Conservation (phyloP, 2,888 invertebrate species). For the Thera britannica region DNA sequence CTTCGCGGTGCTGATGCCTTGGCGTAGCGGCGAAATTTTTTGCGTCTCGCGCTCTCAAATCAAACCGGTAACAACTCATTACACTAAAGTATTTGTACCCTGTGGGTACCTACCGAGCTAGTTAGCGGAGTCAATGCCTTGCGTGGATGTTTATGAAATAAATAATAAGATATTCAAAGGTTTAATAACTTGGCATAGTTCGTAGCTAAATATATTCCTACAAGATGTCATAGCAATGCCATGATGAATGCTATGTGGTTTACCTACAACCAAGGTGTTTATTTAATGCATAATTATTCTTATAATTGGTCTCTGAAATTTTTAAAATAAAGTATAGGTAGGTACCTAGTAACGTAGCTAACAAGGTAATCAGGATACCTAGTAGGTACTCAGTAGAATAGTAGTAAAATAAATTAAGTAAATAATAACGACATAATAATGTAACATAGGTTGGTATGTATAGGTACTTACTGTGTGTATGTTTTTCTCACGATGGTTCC, state of each 20-base stretch:
- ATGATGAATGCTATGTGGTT: constrained; percentile 7
- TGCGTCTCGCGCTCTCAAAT: constrained; percentile 72
- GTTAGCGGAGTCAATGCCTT: constrained; percentile 40
- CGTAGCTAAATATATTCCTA: constrained; percentile 1
- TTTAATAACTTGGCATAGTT: constrained; percentile 14
- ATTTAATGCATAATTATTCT: too few relatives aligned
- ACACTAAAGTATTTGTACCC: constrained; percentile 50
- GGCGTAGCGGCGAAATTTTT: constrained; percentile 79
- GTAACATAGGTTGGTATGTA: constrained; percentile 21
- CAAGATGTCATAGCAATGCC: constrained; percentile 23
- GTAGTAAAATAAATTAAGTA: not conserved
- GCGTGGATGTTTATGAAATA: constrained; percentile 35
- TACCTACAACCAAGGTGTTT: not conserved
- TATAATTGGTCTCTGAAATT: too few relatives aligned
- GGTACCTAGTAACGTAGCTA: constrained; percentile 4
- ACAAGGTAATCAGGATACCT: not conserved
- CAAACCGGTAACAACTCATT: constrained; percentile 74
- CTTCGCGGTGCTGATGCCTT: constrained; percentile 57
- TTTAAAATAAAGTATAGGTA: not conserved
- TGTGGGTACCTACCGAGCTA: constrained; percentile 36
- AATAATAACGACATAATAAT: not conserved
- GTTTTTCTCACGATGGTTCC: constrained; percentile 69
- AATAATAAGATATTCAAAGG: constrained; percentile 22
- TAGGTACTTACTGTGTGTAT: constrained; percentile 61
- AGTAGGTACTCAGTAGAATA: not conserved